These are phyloP conservation scores for Trachelus troglodyta DNA, from an alignment of 2,888 invertebrate genomes.

Conservation along the genomic window DNA sequence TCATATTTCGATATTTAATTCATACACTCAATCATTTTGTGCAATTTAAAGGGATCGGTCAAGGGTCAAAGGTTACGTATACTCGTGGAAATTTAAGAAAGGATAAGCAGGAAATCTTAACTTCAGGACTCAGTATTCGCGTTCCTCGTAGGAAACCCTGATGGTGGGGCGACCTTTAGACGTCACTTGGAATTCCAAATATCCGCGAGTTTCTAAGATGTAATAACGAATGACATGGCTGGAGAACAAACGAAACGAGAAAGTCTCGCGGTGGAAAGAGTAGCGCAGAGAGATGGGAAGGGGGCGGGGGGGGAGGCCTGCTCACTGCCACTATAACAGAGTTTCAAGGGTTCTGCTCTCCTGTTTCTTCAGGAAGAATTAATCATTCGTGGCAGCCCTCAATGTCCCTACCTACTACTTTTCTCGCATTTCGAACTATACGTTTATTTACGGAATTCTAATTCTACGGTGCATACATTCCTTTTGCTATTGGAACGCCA, in stretches of 20 bases:
- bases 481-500: neutral
- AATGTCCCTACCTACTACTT: constrained; percentile 52
- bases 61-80: neutral
- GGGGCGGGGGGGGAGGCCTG: constrained; percentile 16
- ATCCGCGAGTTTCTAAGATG: constrained; percentile 61
- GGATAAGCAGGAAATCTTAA: neutral
- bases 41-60: neutral
- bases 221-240: constrained; percentile 62
- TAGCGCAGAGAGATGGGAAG: constrained; percentile 18
- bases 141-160: neutral
- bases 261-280: constrained; percentile 37
- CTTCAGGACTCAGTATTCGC: neutral
- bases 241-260: constrained; percentile 56
- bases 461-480: neutral
- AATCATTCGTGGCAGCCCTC: constrained; percentile 58
- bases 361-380: constrained; percentile 41
- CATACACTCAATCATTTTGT: neutral
- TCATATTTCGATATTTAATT: neutral
- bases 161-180: constrained; percentile 42
- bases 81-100: neutral
- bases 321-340: constrained; percentile 37
- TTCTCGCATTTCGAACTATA: constrained; percentile 57
- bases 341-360: constrained; percentile 55
- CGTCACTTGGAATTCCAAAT: constrained; percentile 63
- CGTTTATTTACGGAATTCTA: constrained; percentile 24